These are phyloP conservation scores for Cantharis rufa DNA, from an alignment of 2,888 invertebrate species.

Conservation along the genomic window DNA sequence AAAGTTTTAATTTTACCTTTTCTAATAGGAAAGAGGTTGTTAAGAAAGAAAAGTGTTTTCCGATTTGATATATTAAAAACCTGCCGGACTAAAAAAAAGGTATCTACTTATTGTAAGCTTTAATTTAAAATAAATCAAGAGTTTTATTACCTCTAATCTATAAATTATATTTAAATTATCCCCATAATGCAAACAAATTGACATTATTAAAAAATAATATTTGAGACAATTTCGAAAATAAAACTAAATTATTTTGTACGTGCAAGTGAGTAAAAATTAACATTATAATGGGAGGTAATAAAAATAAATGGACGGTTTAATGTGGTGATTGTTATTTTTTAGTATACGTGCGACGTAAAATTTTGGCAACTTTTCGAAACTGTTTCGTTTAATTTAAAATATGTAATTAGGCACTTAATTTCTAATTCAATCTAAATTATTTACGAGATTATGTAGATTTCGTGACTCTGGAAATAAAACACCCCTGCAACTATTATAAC, in stretches of 20 bases:
- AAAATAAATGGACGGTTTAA: neutral
- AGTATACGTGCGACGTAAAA: neutral
- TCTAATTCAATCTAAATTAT: neutral
- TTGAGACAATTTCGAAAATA: neutral
- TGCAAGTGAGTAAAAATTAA: neutral
- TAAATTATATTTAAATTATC: neutral
- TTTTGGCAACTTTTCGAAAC: neutral
- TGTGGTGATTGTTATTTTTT: neutral
- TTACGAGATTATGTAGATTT: neutral
- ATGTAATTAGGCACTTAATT: neutral
- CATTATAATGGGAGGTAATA: neutral
- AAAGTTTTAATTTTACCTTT: no score
- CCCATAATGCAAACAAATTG: neutral
- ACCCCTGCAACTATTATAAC: neutral
- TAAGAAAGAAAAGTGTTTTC: no score
- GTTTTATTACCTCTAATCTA: neutral
- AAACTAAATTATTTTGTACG: neutral
- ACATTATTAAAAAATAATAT: neutral
- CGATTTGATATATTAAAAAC: neutral
- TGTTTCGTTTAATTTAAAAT: neutral
- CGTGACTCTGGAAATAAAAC: neutral
- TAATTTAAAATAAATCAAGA: neutral
- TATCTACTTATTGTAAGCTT: neutral
- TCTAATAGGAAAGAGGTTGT: no score
- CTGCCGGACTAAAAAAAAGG: neutral